Evolutionary conservation across 2,888 invertebrate species (phyloP).

Genomic region (Macropis europaea): DNA sequence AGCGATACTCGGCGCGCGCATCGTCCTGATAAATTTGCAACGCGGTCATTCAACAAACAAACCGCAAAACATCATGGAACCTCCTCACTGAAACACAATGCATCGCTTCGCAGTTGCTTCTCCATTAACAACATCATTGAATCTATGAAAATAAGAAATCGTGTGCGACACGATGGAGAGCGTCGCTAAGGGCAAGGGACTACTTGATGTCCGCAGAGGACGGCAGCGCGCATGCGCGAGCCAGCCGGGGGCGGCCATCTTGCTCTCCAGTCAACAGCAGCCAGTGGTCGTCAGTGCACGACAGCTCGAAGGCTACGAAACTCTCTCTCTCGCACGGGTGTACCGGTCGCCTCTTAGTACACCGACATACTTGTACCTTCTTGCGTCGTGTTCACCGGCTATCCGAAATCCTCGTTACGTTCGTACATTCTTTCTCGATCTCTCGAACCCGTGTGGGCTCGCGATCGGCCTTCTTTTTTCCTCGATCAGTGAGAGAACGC

Average conservation of each 20-base stretch:
- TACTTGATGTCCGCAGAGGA: constrained; percentile 58
- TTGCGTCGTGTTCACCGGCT: constrained; percentile 30
- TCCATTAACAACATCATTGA: no score
- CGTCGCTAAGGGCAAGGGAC: constrained; percentile 55
- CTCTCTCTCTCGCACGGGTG: constrained; percentile 45
- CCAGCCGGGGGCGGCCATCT: constrained; percentile 72
- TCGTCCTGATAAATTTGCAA: constrained; percentile 42
- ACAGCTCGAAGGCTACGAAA: constrained; percentile 59
- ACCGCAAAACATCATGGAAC: background rate
- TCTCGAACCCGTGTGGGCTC: constrained; percentile 9
- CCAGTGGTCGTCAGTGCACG: constrained; percentile 75
- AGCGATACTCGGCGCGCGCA: constrained; percentile 57
- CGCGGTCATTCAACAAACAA: constrained; percentile 41
- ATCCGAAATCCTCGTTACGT: constrained; percentile 4
- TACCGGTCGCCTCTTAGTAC: constrained; percentile 45
- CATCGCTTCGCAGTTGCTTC: no score
- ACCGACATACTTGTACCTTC: constrained; percentile 18
- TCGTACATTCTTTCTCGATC: background rate
- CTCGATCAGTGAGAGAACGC: constrained; percentile 37
- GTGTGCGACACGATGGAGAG: no score
- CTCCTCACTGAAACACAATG: background rate
- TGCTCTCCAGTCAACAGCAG: constrained; percentile 67
- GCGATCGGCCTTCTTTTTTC: constrained; percentile 43
- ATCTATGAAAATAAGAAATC: no score
- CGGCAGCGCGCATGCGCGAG: constrained; percentile 67